phyloP scores from a whole-genome alignment of 2,888 invertebrate species.

The Hermodice carunculata region DNA sequence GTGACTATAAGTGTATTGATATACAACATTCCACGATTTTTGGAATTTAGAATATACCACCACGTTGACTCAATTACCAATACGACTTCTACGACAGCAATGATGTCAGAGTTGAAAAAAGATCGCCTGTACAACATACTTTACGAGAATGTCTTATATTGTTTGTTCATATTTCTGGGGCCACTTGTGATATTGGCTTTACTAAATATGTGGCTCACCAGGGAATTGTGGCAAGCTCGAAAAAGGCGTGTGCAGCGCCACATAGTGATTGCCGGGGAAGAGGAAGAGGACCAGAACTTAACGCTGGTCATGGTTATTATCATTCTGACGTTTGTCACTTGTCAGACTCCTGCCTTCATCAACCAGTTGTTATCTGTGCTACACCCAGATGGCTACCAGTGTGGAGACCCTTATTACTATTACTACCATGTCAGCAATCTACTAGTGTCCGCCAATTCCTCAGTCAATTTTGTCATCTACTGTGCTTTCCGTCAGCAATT shows the following conservation, averaged over 20 bases:
- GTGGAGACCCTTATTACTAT: slow-evolving; percentile 41
- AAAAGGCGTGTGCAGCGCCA: slow-evolving; percentile 32
- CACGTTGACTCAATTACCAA: slow-evolving; percentile 8
- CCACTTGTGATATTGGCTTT: slow-evolving; percentile 41
- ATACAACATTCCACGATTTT: slow-evolving; percentile 42
- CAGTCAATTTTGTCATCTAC: slow-evolving; percentile 45
- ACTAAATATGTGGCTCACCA: slow-evolving; percentile 37
- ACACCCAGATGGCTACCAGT: slow-evolving; percentile 14
- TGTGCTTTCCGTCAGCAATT: slow-evolving; percentile 45
- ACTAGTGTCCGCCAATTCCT: slow-evolving; percentile 40
- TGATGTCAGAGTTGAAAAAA: slow-evolving; percentile 13
- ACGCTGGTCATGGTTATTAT: slow-evolving; percentile 46
- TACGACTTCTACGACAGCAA: neutral
- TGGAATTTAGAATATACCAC: slow-evolving; percentile 27
- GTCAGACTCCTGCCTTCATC: slow-evolving; percentile 44
- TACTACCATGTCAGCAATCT: slow-evolving; percentile 45
- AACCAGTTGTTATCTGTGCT: slow-evolving; percentile 38
- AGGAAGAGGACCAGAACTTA: slow-evolving; percentile 40
- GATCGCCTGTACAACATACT: slow-evolving; percentile 34
- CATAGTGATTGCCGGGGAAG: slow-evolving; percentile 28
- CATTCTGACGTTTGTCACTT: slow-evolving; percentile 41
- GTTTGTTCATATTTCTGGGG: slow-evolving; percentile 41
- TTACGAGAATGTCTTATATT: slow-evolving; percentile 42
- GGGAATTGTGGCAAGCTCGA: slow-evolving; percentile 34
- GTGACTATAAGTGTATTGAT: slow-evolving; percentile 30